Base-by-base conservation (phyloP, 1,140 invertebrate genomes). In the Ladona fulva region DNA sequence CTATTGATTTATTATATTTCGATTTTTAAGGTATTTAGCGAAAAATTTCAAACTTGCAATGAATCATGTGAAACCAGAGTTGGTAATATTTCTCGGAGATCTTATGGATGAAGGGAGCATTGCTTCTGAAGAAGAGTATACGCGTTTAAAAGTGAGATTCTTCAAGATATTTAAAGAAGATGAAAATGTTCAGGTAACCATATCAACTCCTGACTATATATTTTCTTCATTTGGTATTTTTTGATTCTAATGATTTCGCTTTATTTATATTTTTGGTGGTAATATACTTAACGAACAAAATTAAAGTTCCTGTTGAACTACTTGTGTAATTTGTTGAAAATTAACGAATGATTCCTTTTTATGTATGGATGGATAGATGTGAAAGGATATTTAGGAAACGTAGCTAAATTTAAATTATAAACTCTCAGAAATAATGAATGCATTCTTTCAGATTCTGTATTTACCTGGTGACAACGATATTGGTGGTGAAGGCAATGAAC, bases 401-500 rank as follows among this genome's bases (percentile, higher is more conserved):
- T n/a, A n/a, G n/a, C n/a, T n/a, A n/a, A n/a, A n/a, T n/a, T n/a
- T n/a, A n/a, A n/a, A n/a, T n/a, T n/a, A n/a, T n/a, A n/a, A n/a
- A n/a, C n/a, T n/a, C n/a, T n/a, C n/a, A n/a, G n/a, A n/a, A n/a
- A n/a, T n/a, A n/a, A n/a, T n/a, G n/a, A n/a, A n/a, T n/a, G 29
- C 8, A 37, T 77, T 78, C 79, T 87, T 88, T 74, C 83, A 94
- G 94, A 91, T 90, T 85, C 89, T 97, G 78, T 96, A 92, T 87
- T 84, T 97, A 79, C 94, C 95, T 52, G 96, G 96, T 24, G 96
- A 98, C 84, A 98, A 98, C 87, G 96, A 98, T 83, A 95, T 98
- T 81, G 96, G 96, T 25, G 96, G 96, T 25, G 96, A 98, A 85
- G 29, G 29, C 8, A 80, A 89, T 82, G 93, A 96, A 84, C 86